phyloP scores from a whole-genome alignment of 2,797 vertebrate species.

The Columba guinea region DNA sequence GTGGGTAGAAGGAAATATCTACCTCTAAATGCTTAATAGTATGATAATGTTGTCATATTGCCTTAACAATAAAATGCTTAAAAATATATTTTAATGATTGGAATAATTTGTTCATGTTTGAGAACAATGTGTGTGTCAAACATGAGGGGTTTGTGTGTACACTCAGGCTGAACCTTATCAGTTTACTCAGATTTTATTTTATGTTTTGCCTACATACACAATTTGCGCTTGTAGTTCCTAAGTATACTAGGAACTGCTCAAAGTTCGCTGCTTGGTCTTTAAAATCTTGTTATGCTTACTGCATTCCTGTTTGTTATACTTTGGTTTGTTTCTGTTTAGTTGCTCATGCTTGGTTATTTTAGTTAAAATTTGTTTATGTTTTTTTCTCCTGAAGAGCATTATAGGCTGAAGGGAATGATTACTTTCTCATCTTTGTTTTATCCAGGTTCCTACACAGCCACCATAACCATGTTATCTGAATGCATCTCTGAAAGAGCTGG shows the following conservation, averaged over 20 bases:
- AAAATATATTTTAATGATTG: background rate
- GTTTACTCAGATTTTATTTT: background rate
- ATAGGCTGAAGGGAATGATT: background rate
- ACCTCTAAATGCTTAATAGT: background rate
- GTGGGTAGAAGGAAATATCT: background rate
- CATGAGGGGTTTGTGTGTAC: background rate
- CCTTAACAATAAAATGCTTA: background rate
- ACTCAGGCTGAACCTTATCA: background rate
- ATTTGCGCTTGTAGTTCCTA: background rate
- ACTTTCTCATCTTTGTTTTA: background rate
- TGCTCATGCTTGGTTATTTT: background rate
- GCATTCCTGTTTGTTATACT: background rate
- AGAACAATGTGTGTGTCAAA: background rate
- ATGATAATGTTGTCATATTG: background rate
- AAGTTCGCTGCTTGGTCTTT: background rate
- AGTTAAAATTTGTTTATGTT: background rate
- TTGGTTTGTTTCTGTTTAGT: background rate
- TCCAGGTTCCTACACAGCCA: background rate
- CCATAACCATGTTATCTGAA: background rate
- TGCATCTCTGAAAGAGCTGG: background rate
- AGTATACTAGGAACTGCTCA: background rate
- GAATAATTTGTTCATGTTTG: background rate
- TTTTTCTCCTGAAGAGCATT: background rate
- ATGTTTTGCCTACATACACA: background rate
- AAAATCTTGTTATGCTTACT: background rate